phyloP scores from a whole-genome alignment of 2,113 vertebrate genomes.

The Anolis carolinensis region DNA sequence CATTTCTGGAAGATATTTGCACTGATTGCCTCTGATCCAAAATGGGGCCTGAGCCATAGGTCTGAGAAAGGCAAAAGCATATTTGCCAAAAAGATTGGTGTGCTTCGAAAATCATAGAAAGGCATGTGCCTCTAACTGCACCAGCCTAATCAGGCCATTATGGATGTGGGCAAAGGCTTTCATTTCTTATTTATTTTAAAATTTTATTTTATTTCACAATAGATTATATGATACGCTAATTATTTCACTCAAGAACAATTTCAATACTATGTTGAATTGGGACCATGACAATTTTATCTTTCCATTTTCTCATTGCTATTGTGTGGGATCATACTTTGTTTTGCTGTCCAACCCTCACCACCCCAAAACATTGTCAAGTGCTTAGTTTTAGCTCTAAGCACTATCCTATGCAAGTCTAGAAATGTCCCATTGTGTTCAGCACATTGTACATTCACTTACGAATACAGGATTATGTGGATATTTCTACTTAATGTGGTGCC shows the following conservation, averaged over 20 bases:
- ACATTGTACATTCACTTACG: conserved; percentile 39
- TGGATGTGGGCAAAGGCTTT: conserved; percentile 23
- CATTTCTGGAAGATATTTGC: background rate
- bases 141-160: background rate
- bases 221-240: conserved; percentile 41
- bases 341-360: background rate
- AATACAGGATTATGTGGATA: conserved; percentile 31
- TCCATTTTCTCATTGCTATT: conserved; percentile 42
- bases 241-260: conserved; percentile 25
- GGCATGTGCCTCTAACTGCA: background rate
- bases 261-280: conserved; percentile 29
- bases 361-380: background rate
- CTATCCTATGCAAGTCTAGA: background rate
- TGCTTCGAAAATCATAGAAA: conserved; percentile 1
- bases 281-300: conserved; percentile 29
- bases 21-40: background rate
- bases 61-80: background rate
- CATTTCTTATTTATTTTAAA: conserved; percentile 26
- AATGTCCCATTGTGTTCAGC: background rate
- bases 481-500: conserved; percentile 26
- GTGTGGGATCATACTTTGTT: conserved; percentile 3
- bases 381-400: background rate
- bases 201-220: background rate
- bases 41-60: background rate
- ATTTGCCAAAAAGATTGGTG: conserved; percentile 12